Evolutionary conservation across 2,113 vertebrate species (phyloP).

Genomic region (Epinephelus lanceolatus): DNA sequence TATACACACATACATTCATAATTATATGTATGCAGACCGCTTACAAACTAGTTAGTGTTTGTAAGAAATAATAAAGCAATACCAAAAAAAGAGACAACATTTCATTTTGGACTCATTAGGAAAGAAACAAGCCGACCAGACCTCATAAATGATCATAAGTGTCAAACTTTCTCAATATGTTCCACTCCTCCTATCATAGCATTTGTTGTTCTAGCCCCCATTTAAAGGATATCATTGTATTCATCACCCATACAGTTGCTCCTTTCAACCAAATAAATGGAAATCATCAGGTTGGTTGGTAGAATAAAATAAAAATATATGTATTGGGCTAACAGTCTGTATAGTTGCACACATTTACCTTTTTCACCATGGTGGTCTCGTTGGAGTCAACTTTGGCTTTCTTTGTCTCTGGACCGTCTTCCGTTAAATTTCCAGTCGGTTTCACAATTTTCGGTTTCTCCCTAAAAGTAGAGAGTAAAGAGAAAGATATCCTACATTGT

Average conservation of each 20-base stretch:
- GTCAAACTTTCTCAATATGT: neutral
- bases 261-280: too few relatives aligned
- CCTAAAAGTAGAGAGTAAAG: constrained; percentile 72
- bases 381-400: constrained; percentile 89
- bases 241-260: neutral
- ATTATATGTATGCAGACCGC: neutral
- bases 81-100: neutral
- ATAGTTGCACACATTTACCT: constrained; percentile 77
- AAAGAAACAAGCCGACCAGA: neutral
- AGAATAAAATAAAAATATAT: too few relatives aligned
- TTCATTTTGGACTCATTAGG: neutral
- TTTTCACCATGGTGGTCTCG: constrained; percentile 94
- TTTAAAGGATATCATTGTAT: neutral
- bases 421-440: constrained; percentile 71
- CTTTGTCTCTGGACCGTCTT: constrained; percentile 90
- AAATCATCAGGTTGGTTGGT: too few relatives aligned
- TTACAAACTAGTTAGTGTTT: neutral
- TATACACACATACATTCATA: too few relatives aligned
- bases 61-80: neutral
- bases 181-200: neutral
- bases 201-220: neutral
- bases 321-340: neutral
- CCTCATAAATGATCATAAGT: neutral
- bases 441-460: constrained; percentile 92
- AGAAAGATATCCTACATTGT: neutral